Percentiles rank a stretch among this genome's conserved stretches.
Conservation (phyloP, 2,113 vertebrate genomes). For the Oriolus oriolus region DNA sequence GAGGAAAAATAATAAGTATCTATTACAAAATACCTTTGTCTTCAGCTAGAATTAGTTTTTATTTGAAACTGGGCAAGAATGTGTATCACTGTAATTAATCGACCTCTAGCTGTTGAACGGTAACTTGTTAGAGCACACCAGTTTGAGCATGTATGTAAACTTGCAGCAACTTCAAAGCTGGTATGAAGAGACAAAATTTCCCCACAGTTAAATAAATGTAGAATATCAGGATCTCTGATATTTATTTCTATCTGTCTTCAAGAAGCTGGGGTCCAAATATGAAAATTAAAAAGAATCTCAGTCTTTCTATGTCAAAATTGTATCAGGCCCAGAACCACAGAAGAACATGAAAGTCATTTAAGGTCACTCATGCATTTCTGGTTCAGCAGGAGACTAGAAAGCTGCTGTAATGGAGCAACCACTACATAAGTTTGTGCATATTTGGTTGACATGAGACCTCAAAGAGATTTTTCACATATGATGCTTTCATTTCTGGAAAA, state of each 20-base stretch:
- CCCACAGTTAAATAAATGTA: not conserved
- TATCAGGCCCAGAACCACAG: rapidly evolving
- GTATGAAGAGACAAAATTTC: not conserved
- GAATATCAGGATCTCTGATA: not conserved
- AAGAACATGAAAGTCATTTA: not conserved
- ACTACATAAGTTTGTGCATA: not conserved
- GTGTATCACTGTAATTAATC: not conserved
- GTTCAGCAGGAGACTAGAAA: not conserved
- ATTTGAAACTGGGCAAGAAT: not conserved
- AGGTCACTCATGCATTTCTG: not conserved
- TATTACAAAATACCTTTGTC: not conserved
- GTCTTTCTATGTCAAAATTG: not conserved
- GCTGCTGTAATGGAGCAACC: not conserved
- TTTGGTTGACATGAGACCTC: not conserved
- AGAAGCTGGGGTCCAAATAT: not conserved
- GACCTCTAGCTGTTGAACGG: not conserved
- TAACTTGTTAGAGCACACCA: not conserved
- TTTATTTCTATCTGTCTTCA: not conserved
- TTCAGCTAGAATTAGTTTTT: not conserved
- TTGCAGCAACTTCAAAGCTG: not conserved
- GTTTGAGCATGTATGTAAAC: not conserved
- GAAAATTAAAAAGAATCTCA: not conserved
- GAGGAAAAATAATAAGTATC: rapidly evolving
- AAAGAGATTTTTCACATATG: not conserved
- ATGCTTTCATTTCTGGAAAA: not conserved